Percentiles rank a stretch among this genome's conserved stretches.
These are phyloP conservation scores for Limosa lapponica DNA, from an alignment of 2,797 vertebrate species.

Conservation along the genomic window DNA sequence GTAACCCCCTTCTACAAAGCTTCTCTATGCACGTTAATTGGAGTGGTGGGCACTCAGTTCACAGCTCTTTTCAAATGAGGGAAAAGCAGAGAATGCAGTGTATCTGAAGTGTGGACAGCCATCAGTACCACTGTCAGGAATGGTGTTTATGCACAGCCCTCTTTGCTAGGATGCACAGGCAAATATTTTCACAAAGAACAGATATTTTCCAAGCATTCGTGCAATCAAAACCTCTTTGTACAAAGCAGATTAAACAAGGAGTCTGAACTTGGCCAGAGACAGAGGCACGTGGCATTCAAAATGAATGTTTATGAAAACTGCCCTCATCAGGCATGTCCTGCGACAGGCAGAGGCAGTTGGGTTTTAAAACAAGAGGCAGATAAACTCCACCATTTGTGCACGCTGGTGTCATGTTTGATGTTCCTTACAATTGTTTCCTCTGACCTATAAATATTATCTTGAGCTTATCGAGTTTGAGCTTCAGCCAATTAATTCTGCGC, in stretches of 20 bases:
- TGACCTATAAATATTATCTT: conserved; percentile 36
- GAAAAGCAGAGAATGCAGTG: background rate
- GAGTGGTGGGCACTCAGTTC: background rate
- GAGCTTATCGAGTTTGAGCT: conserved; percentile 39
- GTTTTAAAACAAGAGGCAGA: background rate
- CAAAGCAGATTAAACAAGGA: background rate
- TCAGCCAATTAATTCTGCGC: conserved; percentile 35
- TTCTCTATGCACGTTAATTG: background rate
- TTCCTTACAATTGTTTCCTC: conserved; percentile 50
- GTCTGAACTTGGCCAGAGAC: background rate
- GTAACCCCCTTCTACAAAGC: background rate
- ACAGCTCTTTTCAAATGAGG: background rate
- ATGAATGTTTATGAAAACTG: background rate
- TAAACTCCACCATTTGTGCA: background rate
- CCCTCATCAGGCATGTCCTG: background rate
- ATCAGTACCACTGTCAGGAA: background rate
- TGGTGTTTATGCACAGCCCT: background rate
- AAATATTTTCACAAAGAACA: conserved; percentile 2
- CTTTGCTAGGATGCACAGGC: background rate
- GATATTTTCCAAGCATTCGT: background rate
- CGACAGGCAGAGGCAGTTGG: background rate
- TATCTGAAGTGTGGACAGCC: background rate
- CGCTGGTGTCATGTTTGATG: background rate
- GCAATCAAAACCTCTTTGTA: background rate
- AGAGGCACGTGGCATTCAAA: background rate